Conservation (phyloP, 1,140 invertebrate species). For the Zaprionus ghesquierei region DNA sequence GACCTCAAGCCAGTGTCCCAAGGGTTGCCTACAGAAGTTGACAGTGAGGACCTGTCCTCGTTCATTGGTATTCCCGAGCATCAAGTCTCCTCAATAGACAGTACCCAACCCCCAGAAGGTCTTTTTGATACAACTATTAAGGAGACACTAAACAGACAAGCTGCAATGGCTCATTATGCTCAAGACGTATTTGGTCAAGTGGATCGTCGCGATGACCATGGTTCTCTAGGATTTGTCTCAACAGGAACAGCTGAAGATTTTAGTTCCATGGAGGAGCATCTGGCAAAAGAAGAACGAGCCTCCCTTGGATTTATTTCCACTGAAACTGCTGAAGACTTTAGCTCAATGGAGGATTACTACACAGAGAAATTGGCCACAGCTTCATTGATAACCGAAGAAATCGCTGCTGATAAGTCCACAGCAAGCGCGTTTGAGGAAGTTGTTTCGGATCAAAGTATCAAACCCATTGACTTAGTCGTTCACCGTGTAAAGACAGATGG, state of each 20-base stretch:
- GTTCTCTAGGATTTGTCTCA: slow-evolving; percentile 71
- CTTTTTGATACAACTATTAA: slow-evolving; percentile 66
- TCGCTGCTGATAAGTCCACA: slow-evolving; percentile 51
- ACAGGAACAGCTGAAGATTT: slow-evolving; percentile 74
- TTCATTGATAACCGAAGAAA: slow-evolving; percentile 58
- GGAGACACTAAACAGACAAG: slow-evolving; percentile 68
- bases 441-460: slow-evolving; percentile 65
- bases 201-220: slow-evolving; percentile 64
- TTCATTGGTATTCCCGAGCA: slow-evolving; percentile 71
- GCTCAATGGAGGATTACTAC: slow-evolving; percentile 79
- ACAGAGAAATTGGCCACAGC: slow-evolving; percentile 67
- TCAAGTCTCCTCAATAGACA: slow-evolving; percentile 54
- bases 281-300: slow-evolving; percentile 70
- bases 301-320: slow-evolving; percentile 75
- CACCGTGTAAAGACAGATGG: slow-evolving; percentile 84
- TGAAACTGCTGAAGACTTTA: slow-evolving; percentile 77
- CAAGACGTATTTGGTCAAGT: slow-evolving; percentile 52
- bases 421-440: slow-evolving; percentile 65
- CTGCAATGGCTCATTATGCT: slow-evolving; percentile 69
- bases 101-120: slow-evolving; percentile 57
- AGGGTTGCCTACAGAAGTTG: slow-evolving; percentile 13
- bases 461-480: slow-evolving; percentile 66
- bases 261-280: slow-evolving; percentile 72
- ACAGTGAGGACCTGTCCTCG: slow-evolving; percentile 59
- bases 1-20: slow-evolving; percentile 85